These are phyloP conservation scores for Shinisaurus crocodilurus DNA, from an alignment of 2,113 vertebrate species.

Conservation along the genomic window DNA sequence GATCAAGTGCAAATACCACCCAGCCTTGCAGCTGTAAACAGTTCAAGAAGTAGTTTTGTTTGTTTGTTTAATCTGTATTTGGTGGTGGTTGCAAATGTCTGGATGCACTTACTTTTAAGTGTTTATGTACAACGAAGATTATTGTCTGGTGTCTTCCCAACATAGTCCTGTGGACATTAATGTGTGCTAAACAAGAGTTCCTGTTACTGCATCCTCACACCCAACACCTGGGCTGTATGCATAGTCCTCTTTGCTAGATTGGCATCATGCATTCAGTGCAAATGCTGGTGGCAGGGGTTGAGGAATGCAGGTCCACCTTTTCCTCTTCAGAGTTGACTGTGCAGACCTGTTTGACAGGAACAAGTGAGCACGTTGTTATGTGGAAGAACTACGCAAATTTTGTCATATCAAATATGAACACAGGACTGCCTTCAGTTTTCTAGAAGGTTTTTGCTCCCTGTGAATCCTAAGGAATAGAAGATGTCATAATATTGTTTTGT, in stretches of 20 bases:
- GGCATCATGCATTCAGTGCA: background rate
- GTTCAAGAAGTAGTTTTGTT: background rate
- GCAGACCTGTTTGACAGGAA: background rate
- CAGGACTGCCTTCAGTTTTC: background rate
- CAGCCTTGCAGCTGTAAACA: background rate
- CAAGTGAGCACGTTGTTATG: background rate
- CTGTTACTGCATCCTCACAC: background rate
- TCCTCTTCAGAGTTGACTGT: background rate
- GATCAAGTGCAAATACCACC: background rate
- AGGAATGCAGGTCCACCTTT: too few relatives aligned
- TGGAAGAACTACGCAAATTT: background rate
- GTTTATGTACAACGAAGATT: background rate
- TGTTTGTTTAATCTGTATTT: background rate
- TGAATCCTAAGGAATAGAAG: background rate
- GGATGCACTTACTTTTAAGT: background rate
- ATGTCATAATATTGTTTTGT: background rate
- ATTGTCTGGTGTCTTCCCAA: background rate
- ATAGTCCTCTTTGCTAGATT: background rate
- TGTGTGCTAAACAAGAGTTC: background rate
- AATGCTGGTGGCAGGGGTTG: too few relatives aligned
- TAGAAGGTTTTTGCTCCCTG: background rate
- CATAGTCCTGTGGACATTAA: background rate
- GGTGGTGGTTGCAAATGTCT: background rate
- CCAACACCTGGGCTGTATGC: background rate
- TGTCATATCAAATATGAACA: background rate